These are phyloP conservation scores for Lanius collurio DNA, from an alignment of 2,113 vertebrate genomes.

Conservation along the genomic window DNA sequence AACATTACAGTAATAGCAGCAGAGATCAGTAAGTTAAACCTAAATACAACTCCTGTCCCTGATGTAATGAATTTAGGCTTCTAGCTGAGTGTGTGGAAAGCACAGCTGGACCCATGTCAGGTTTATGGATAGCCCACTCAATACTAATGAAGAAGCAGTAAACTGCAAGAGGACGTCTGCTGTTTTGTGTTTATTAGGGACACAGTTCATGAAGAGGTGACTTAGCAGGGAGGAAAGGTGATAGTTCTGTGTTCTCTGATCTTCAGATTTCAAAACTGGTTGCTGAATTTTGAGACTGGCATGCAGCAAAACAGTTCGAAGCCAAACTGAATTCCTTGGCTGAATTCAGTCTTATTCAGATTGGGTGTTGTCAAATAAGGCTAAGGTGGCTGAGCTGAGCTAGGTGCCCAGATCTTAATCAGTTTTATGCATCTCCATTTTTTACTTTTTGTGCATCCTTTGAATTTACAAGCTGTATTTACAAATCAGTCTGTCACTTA, in stretches of 20 bases:
- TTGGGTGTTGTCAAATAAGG: background rate
- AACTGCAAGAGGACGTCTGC: background rate
- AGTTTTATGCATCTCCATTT: background rate
- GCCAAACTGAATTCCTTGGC: background rate
- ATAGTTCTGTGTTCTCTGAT: background rate
- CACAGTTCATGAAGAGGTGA: background rate
- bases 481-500: background rate
- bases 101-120: background rate
- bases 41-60: background rate
- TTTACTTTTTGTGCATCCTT: background rate
- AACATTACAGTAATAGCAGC: constrained; percentile 93
- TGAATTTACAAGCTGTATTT: background rate
- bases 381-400: background rate
- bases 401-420: background rate
- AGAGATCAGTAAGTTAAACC: constrained; percentile 88
- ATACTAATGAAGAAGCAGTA: constrained; percentile 1
- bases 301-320: background rate
- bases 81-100: background rate
- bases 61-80: background rate
- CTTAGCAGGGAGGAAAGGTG: background rate
- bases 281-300: background rate
- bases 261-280: background rate
- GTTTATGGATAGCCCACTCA: background rate
- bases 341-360: background rate
- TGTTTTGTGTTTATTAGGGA: background rate